These are phyloP conservation scores for Arge pagana DNA, from an alignment of 2,888 invertebrate genomes.

Conservation along the genomic window DNA sequence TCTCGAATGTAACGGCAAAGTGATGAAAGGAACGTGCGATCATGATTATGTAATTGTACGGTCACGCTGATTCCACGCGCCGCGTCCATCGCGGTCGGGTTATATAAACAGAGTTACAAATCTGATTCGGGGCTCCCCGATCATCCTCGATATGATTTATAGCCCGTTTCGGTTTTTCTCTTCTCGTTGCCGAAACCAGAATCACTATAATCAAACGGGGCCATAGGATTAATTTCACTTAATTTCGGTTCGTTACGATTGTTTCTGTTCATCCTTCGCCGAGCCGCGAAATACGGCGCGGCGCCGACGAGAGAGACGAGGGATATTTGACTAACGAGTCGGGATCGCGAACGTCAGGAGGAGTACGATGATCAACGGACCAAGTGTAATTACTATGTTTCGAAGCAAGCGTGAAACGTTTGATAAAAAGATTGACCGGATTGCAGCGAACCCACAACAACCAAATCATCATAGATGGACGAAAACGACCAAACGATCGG, in stretches of 20 bases:
- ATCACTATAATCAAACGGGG: too few species aligned
- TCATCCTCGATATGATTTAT: slow-evolving; percentile 20
- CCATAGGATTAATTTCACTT: too few species aligned
- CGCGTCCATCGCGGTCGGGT: background rate
- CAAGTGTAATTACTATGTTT: too few species aligned
- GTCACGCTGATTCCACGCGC: slow-evolving; percentile 11
- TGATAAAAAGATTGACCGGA: too few species aligned
- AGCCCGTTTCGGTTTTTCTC: slow-evolving; percentile 14
- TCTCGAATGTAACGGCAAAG: too few species aligned
- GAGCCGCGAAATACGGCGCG: background rate
- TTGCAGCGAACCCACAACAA: too few species aligned
- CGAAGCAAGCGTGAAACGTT: too few species aligned
- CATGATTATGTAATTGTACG: slow-evolving; percentile 22
- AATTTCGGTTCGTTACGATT: too few species aligned
- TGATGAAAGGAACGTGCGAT: slow-evolving; percentile 19
- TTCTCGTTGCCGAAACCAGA: too few species aligned
- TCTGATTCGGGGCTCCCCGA: slow-evolving; percentile 16
- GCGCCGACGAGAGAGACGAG: slow-evolving; percentile 1
- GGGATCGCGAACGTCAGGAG: background rate
- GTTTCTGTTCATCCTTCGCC: too few species aligned
- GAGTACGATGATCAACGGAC: too few species aligned
- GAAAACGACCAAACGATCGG: slow-evolving; percentile 1
- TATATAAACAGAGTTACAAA: slow-evolving; percentile 10
- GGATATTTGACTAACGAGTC: slow-evolving; percentile 5
- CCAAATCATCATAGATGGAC: background rate